Percentiles rank a stretch among this genome's conserved stretches.
Conservation (phyloP, 2,113 vertebrate genomes). For the Oryzias woworae region DNA sequence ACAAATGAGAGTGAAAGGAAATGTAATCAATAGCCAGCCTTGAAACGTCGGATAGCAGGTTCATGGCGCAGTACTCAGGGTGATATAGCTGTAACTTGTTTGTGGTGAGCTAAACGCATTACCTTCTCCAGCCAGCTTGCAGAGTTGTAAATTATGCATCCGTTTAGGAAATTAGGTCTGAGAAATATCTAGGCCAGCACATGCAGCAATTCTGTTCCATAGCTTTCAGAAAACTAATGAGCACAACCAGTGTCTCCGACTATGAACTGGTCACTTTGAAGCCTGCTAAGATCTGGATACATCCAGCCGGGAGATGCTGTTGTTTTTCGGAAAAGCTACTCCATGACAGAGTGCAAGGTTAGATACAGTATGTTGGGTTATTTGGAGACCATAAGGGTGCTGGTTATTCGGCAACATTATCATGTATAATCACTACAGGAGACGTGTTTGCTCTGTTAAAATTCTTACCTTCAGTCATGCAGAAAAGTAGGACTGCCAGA, state of each 20-base stretch:
- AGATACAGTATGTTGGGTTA: constrained; percentile 31
- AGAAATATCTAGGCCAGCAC: constrained; percentile 45
- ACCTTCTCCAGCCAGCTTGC: constrained; percentile 15
- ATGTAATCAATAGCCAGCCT: constrained; percentile 25
- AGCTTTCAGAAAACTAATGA: constrained; percentile 44
- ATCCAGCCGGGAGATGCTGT: constrained; percentile 28
- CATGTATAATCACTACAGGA: constrained; percentile 1
- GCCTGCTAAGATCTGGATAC: constrained; percentile 26
- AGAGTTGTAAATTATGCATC: constrained; percentile 54
- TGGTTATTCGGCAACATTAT: constrained; percentile 4
- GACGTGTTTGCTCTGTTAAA: constrained; percentile 16
- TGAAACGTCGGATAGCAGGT: constrained; percentile 32
- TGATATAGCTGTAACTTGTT: constrained; percentile 46
- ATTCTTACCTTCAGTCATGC: constrained; percentile 59
- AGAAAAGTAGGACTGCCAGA: constrained; percentile 49
- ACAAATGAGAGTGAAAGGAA: constrained; percentile 20
- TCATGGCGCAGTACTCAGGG: constrained; percentile 16
- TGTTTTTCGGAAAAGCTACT: constrained; percentile 38
- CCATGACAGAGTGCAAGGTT: constrained; percentile 40
- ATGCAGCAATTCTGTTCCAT: constrained; percentile 35
- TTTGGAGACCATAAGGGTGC: constrained; percentile 21
- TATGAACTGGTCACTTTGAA: constrained; percentile 42
- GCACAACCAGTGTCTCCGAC: constrained; percentile 24
- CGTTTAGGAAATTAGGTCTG: constrained; percentile 46
- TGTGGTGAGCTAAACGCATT: constrained; percentile 25